Evolutionary conservation across 2,113 vertebrate genomes (phyloP).

Genomic region (Myiagra hebetior): DNA sequence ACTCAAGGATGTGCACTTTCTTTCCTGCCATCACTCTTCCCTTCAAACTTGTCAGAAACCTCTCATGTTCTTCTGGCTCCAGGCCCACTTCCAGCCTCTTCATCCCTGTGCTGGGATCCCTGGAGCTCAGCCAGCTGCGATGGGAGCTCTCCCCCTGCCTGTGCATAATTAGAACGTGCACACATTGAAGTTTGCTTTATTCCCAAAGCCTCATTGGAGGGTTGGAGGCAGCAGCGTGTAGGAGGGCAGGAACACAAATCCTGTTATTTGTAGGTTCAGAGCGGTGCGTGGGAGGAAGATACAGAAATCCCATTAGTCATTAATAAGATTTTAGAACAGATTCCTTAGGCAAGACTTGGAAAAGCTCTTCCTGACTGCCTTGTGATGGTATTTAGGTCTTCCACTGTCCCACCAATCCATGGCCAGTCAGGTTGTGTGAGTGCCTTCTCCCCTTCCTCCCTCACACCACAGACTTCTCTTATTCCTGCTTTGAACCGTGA

Average conservation of each 20-base stretch:
- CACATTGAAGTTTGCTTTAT: background rate
- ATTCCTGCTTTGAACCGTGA: background rate
- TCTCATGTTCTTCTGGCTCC: background rate
- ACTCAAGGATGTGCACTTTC: background rate
- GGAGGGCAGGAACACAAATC: slow-evolving; percentile 32
- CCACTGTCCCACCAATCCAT: background rate
- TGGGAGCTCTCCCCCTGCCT: slow-evolving; percentile 23
- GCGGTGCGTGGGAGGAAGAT: background rate
- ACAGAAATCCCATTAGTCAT: slow-evolving; percentile 14
- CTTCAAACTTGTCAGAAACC: slow-evolving; percentile 29
- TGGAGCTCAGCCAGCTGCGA: slow-evolving; percentile 38
- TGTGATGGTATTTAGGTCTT: background rate
- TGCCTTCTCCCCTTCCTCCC: background rate
- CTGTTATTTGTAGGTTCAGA: slow-evolving; percentile 53
- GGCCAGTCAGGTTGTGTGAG: background rate
- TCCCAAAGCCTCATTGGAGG: background rate
- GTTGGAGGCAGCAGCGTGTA: background rate
- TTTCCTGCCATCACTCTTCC: slow-evolving; percentile 24
- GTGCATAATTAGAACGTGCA: background rate
- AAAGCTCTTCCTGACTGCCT: background rate
- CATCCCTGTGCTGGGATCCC: background rate
- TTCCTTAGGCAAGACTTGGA: background rate
- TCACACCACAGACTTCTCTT: background rate
- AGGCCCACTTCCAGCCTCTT: slow-evolving; percentile 9
- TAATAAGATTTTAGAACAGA: background rate